These are phyloP conservation scores for Melitaea cinxia DNA, from an alignment of 1,140 invertebrate genomes.

Conservation along the genomic window DNA sequence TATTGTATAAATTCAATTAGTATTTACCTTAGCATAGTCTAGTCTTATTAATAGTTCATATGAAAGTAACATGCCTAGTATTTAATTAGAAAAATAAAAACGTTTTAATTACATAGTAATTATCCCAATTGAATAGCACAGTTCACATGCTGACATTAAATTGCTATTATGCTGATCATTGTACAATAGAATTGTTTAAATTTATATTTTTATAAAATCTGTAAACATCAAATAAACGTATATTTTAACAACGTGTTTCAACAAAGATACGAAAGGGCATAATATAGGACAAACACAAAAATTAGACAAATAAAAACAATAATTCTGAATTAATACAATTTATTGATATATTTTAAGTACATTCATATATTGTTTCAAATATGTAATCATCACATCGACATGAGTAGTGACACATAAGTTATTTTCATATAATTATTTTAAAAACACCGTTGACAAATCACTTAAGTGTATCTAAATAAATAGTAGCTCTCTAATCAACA, in stretches of 20 bases:
- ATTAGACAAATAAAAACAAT: conserved; percentile 11
- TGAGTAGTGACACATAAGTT: conserved; percentile 35
- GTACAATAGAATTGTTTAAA: too few species aligned
- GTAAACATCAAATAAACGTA: too few species aligned
- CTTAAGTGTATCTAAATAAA: conserved; percentile 37
- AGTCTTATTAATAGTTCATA: not conserved
- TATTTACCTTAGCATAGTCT: not conserved
- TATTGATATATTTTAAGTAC: conserved; percentile 48
- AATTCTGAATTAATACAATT: conserved; percentile 37
- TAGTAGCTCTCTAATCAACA: conserved; percentile 33
- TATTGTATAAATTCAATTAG: not conserved
- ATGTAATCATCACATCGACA: conserved; percentile 45
- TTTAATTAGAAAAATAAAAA: not conserved
- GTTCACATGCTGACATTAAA: too few species aligned
- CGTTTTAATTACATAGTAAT: too few species aligned
- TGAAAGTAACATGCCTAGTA: not conserved
- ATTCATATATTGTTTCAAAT: conserved; percentile 44
- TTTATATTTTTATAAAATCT: not conserved
- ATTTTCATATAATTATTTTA: conserved; percentile 22
- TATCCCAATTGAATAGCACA: too few species aligned
- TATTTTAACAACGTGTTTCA: too few species aligned
- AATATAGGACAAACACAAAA: too few species aligned
- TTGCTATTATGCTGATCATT: too few species aligned
- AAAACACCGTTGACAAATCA: conserved; percentile 28
- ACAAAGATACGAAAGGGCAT: too few species aligned